Base-by-base conservation (phyloP, 2,113 vertebrate genomes). In the Callocephalon fimbriatum region DNA sequence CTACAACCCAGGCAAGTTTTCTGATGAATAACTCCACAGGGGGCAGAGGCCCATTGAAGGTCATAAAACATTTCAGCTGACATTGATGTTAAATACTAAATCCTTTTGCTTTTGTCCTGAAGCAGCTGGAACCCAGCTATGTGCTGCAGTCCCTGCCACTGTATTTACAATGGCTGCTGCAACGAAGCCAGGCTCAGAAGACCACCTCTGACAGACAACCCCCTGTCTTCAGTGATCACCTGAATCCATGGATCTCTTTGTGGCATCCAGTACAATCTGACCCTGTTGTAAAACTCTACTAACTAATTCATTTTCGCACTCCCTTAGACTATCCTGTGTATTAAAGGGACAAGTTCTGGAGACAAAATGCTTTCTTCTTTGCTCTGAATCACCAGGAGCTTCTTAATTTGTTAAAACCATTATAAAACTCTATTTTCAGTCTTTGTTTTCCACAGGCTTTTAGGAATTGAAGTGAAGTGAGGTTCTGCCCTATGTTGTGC, bases 1-100 rank as follows among this genome's bases (percentile, higher is more conserved):
- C 94, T 91, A 68, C 93, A 91, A 90, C 85, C 90, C 95, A 90
- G 87, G 71, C 93, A 88, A 89, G 82, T 66, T 83, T 87, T 68
- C 85, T 73, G 93, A 92, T 95, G 95, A 97, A 97, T 95, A 95
- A 68, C 95, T 70, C 96, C 22, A 7, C 1, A 17, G 95, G 95
- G 54, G 58, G 77, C 85, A 87, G 63, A 56, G 76, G 91, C 90
- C 82, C 37, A 79, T 44, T 68, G 97, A 95, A 98, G 96, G 95
- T 97, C 96, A 96, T 53, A 94, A 93, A 93, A 83, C 32, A 15
- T 21, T 86, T 92, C 48, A 66, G 89, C 95, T 95, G 96, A 78
- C 88, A 72, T 5, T 96, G 95, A 97, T 93, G 96, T 92, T 66
- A 85, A 94, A 96, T 86, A 79, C 7, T 2, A 68, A 93, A 95